phyloP scores from a whole-genome alignment of 2,888 invertebrate species.

The Dryomyza anilis region DNA sequence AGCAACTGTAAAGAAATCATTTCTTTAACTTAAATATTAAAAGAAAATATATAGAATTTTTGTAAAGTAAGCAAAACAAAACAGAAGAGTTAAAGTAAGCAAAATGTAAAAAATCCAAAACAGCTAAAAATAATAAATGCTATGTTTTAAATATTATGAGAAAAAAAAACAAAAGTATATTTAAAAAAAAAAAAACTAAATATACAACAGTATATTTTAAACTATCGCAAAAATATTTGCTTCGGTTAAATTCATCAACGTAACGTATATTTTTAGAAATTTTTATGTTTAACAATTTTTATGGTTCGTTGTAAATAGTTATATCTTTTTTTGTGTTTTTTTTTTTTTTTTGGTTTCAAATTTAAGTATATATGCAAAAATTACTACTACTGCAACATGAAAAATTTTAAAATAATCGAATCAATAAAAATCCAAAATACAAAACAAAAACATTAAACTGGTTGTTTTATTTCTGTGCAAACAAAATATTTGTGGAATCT shows the following conservation, averaged over 20 bases:
- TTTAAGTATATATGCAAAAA: slow-evolving; percentile 5
- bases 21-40: slow-evolving; percentile 43
- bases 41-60: neutral
- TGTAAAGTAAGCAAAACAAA: too few relatives aligned
- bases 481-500: neutral
- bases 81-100: slow-evolving; percentile 8
- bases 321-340: neutral
- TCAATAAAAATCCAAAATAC: neutral
- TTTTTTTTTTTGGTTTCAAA: neutral
- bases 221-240: too few relatives aligned
- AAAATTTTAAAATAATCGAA: slow-evolving; percentile 19
- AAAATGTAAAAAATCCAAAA: neutral
- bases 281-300: neutral
- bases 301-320: slow-evolving; percentile 23
- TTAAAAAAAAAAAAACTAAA: neutral
- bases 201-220: too few relatives aligned
- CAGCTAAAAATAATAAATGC: neutral
- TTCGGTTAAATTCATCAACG: too few relatives aligned
- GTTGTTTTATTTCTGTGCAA: slow-evolving; percentile 17
- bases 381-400: neutral
- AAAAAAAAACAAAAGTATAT: neutral
- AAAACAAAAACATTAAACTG: neutral
- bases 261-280: neutral
- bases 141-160: neutral
- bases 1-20: slow-evolving; percentile 49